Base-by-base conservation (phyloP, 1,140 invertebrate genomes). In the Mesaphorura yosii region DNA sequence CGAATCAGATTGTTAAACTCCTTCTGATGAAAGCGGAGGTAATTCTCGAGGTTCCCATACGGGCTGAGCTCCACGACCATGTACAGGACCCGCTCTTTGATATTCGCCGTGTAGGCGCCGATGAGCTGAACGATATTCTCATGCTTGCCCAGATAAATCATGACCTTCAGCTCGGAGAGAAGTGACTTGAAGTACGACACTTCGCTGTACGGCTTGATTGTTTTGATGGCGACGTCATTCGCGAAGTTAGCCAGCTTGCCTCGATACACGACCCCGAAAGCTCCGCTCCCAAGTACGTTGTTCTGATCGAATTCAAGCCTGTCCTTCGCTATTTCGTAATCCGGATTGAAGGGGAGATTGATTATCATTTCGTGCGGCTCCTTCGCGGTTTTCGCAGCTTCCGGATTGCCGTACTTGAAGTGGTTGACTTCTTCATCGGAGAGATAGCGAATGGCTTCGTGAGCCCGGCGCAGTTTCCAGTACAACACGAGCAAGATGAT, bases 121-220 rank as follows among this genome's bases (percentile, higher is more conserved):
- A 51, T 42, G n/a, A 51, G 34, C n/a, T 51, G 28, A 5, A 51
- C 40, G 28, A 51, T 26, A 25, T 51, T 51, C 3, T 51, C 50
- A 44, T 51, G 50, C n/a, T 25, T 6, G 3, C 39, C 39, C 6
- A 51, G 6, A 22, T 29, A 51, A 27, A 38, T 38, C 50, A 51
- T 51, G 23, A 51, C 29, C 20, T 51, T 51, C 3, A 51, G 39
- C 20, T 51, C 50, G n/a, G 50, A 38, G 10, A 51, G 39, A 3
- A 51, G 25, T 25, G 50, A 25, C 25, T 51, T 51, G 26, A 51
- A 51, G 48, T 81, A 79, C 27, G 78, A 76, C 12, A 76, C 74
- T 64, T 87, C 83, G 31, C 55, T 51, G 38, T 59, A 27, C 17
- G 51, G 62, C 50, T 66, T 67, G 15, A 64, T 57, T 51, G 64